Evolutionary conservation across 2,113 vertebrate genomes (phyloP), one percentile per base, ranked within the genome.

Genomic region (Oxyura jamaicensis): DNA sequence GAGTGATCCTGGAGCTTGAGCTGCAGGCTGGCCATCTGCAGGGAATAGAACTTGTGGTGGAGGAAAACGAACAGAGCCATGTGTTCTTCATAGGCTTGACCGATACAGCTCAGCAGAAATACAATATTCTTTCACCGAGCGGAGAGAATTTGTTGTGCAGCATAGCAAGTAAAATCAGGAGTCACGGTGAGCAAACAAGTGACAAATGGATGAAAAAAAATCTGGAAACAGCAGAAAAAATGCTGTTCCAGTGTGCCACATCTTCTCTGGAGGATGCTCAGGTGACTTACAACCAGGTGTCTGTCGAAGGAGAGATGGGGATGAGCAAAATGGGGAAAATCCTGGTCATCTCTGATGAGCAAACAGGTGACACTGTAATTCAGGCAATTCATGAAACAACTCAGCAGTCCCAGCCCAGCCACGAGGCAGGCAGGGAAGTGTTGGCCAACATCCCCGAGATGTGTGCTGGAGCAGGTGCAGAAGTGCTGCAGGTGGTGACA

Each of bases 371-470:
- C 6, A n/a, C 16, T 1, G 15, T 35, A 6, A 29, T 36, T 42
- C 35, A 31, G 53, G 62, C 21, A 9, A 39, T 11, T 36, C 35
- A 22, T 1, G 20, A 19, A 28, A 11, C 22, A 6, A 11, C 60
- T 19, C 41, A 52, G 31, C 36, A 36, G 23, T 7, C 22, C 39
- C 59, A 2, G 4, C 13, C 19, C 36, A 33, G 29, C 77, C 25
- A 33, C 8, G 62, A 26, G 13, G 29, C 13, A 8, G 7, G 29
- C 18, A 17, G 5, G 28, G 73, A 39, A 31, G 66, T 15, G 31
- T 20, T 4, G 5, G 12, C 21, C 2, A 13, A 6, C 2, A 1
- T 12, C 77, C 58, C 52, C 1, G 3, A 16, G 44, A 5, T 1
- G 8, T 8, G 26, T 0, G 22, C 7, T 4, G 26, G 20, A 15